phyloP scores from a whole-genome alignment of 2,888 invertebrate species.

The Protodeltote pygarga region DNA sequence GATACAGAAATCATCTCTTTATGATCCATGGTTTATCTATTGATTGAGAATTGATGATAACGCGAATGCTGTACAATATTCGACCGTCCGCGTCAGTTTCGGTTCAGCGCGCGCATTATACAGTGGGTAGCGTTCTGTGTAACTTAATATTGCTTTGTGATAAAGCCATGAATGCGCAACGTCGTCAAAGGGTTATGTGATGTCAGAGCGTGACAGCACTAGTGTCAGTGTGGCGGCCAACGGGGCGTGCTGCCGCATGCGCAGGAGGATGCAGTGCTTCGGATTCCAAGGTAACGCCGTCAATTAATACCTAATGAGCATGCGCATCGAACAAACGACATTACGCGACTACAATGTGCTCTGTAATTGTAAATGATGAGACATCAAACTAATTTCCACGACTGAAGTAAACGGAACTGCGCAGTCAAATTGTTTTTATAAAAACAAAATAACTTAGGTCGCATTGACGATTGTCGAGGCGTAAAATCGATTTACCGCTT shows the following conservation, averaged over 20 bases:
- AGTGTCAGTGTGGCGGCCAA: constrained; percentile 71
- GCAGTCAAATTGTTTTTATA: constrained; percentile 34
- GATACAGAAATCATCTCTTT: constrained; percentile 64
- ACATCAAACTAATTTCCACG: constrained; percentile 7
- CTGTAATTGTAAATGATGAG: constrained; percentile 15
- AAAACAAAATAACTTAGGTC: constrained; percentile 20
- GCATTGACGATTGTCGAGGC: constrained; percentile 38
- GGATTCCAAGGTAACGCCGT: constrained; percentile 77
- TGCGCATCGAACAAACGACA: constrained; percentile 16
- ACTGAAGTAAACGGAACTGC: constrained; percentile 15
- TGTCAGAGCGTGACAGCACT: constrained; percentile 78
- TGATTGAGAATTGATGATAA: constrained; percentile 64
- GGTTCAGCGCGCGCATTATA: constrained; percentile 64
- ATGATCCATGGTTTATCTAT: constrained; percentile 69
- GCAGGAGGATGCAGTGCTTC: constrained; percentile 83
- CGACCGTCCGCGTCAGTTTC: constrained; percentile 62
- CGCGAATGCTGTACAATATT: constrained; percentile 61
- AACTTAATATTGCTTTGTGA: constrained; percentile 55
- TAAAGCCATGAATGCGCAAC: constrained; percentile 46
- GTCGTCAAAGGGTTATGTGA: constrained; percentile 68
- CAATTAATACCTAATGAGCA: constrained; percentile 42
- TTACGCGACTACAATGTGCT: constrained; percentile 5
- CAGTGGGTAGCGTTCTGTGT: constrained; percentile 44
- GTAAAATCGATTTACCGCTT: constrained; percentile 61
- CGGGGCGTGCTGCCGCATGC: constrained; percentile 80